Conservation (phyloP, 2,888 invertebrate species). For the Athrips mouffetella region DNA sequence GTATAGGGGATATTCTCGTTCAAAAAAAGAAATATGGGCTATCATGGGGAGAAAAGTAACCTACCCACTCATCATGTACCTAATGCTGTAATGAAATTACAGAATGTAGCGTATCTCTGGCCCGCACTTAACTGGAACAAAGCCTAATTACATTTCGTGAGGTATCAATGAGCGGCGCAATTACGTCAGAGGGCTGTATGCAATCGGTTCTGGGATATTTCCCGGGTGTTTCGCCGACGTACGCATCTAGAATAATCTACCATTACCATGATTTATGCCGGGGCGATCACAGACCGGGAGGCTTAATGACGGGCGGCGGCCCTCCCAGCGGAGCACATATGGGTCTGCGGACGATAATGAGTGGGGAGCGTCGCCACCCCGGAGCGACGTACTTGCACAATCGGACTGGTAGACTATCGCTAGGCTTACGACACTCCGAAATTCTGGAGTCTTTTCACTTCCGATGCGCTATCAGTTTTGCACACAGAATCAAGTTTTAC, state of each 20-base stretch:
- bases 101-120: constrained; percentile 51
- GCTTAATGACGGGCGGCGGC: constrained; percentile 63
- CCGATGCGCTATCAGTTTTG: not conserved
- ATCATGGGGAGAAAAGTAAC: constrained; percentile 21
- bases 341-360: constrained; percentile 48
- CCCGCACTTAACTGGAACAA: constrained; percentile 61
- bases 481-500: not conserved
- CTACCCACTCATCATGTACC: constrained; percentile 53
- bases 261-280: constrained; percentile 76
- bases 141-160: constrained; percentile 72
- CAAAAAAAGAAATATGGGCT: not conserved
- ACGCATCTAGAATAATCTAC: constrained; percentile 71
- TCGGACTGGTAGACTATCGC: constrained; percentile 5
- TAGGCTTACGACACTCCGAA: not conserved
- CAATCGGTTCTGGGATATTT: constrained; percentile 67
- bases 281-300: constrained; percentile 59
- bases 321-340: constrained; percentile 56
- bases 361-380: constrained; percentile 33
- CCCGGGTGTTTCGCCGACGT: constrained; percentile 67
- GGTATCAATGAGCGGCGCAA: constrained; percentile 72
- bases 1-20: not conserved
- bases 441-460: not conserved
- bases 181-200: constrained; percentile 63
- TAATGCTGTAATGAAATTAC: constrained; percentile 56
- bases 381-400: constrained; percentile 28